Conservation (phyloP, 37 sponge, comb jelly and placozoan species). For the Spongilla lacustris region DNA sequence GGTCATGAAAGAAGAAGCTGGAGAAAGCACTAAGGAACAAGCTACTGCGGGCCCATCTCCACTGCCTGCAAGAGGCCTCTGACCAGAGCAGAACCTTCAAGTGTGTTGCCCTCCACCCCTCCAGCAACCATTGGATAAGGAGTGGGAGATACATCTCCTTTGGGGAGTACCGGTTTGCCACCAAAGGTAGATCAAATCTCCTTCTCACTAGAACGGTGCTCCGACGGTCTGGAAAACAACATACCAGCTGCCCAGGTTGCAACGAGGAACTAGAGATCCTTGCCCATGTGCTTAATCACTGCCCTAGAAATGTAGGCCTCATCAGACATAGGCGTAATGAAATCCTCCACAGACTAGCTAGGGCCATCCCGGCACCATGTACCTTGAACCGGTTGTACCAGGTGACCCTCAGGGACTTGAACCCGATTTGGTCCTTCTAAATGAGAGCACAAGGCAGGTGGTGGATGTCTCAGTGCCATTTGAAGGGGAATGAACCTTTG, state of each 20-base stretch:
- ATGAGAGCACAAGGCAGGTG: neutral
- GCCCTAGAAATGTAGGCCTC: neutral
- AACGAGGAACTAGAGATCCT: constrained; percentile 6
- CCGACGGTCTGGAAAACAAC: neutral
- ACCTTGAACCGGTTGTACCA: constrained; percentile 8
- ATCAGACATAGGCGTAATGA: constrained; percentile 11
- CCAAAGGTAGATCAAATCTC: constrained; percentile 29
- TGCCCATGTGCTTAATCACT: constrained; percentile 22
- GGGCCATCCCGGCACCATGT: neutral
- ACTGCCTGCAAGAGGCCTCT: neutral
- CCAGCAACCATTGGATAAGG: constrained; percentile 41
- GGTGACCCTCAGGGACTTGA: constrained; percentile 4
- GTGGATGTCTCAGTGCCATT: neutral
- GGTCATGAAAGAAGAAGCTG: neutral
- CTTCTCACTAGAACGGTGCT: constrained; percentile 27
- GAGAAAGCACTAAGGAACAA: neutral
- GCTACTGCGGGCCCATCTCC: neutral
- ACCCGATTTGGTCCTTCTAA: constrained; percentile 3
- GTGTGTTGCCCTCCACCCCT: constrained; percentile 7
- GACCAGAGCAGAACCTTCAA: constrained; percentile 38
- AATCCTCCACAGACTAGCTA: constrained; percentile 14
- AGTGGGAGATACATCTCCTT: constrained; percentile 27
- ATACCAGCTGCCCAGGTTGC: constrained; percentile 7
- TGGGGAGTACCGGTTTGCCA: constrained; percentile 28
- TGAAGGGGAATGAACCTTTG: no score